Evolutionary conservation across 2,113 vertebrate genomes (phyloP).

Genomic region (Epinephelus lanceolatus): DNA sequence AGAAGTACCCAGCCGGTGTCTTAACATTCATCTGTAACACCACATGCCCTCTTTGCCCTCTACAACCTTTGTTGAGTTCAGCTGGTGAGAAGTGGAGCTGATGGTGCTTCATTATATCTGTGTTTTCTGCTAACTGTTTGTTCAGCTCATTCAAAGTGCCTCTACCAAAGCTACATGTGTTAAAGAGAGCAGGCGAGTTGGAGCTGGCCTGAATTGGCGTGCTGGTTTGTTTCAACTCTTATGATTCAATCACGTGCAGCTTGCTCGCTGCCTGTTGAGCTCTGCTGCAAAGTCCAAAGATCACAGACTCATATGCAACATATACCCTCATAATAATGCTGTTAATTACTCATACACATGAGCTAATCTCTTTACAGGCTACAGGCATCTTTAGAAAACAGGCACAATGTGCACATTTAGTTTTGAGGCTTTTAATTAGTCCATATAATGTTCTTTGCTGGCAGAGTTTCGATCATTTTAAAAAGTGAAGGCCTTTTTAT

Average conservation of each 20-base stretch:
- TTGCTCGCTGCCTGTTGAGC: neutral
- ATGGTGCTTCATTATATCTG: neutral
- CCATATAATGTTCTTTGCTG: neutral
- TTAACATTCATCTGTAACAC: neutral
- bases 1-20: neutral
- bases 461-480: too few species aligned
- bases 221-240: neutral
- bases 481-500: too few species aligned
- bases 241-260: slow-evolving; percentile 50
- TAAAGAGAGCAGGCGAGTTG: neutral
- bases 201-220: neutral
- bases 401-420: neutral
- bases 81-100: neutral
- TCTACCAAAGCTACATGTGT: neutral
- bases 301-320: slow-evolving; percentile 21
- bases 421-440: neutral
- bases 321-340: slow-evolving; percentile 13
- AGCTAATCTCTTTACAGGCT: neutral
- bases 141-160: neutral
- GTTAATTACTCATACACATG: neutral
- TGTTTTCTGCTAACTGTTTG: neutral
- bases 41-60: neutral
- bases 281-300: slow-evolving; percentile 16
- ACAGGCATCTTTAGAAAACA: neutral
- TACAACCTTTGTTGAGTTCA: neutral